These are phyloP conservation scores for Antennarius striatus DNA, from an alignment of 2,113 vertebrate genomes.

Conservation along the genomic window DNA sequence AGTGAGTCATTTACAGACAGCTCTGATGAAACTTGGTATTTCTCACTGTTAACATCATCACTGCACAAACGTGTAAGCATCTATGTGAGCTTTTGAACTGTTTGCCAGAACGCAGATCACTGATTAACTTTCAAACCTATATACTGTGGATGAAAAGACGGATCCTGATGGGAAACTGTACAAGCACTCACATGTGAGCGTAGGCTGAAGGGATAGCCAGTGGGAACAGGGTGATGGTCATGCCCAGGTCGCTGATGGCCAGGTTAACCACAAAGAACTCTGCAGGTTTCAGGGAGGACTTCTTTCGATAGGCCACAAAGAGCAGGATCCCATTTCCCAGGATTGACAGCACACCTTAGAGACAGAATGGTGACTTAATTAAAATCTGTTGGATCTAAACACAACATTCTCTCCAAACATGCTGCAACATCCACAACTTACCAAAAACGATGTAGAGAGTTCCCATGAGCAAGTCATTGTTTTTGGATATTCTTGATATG, in stretches of 20 bases:
- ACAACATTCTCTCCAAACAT: background rate
- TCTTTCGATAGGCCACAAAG: slow-evolving; percentile 85
- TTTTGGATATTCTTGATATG: slow-evolving; percentile 81
- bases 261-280: slow-evolving; percentile 88
- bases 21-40: too few species aligned
- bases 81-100: too few species aligned
- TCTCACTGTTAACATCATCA: too few species aligned
- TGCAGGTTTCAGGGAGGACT: slow-evolving; percentile 84
- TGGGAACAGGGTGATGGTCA: slow-evolving; percentile 84
- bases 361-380: background rate
- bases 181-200: slow-evolving; percentile 81
- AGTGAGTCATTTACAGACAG: too few species aligned
- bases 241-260: slow-evolving; percentile 86
- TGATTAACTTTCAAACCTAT: too few species aligned
- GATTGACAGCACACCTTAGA: slow-evolving; percentile 78
- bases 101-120: too few species aligned
- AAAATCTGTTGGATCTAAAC: background rate
- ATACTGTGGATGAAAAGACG: too few species aligned
- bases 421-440: slow-evolving; percentile 55
- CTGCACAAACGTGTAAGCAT: too few species aligned
- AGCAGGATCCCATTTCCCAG: slow-evolving; percentile 83
- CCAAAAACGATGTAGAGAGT: slow-evolving; percentile 80
- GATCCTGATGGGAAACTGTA: background rate
- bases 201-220: slow-evolving; percentile 83
- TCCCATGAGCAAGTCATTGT: slow-evolving; percentile 83